Conservation (phyloP, 1,140 invertebrate genomes). For the Trichogramma pretiosum region DNA sequence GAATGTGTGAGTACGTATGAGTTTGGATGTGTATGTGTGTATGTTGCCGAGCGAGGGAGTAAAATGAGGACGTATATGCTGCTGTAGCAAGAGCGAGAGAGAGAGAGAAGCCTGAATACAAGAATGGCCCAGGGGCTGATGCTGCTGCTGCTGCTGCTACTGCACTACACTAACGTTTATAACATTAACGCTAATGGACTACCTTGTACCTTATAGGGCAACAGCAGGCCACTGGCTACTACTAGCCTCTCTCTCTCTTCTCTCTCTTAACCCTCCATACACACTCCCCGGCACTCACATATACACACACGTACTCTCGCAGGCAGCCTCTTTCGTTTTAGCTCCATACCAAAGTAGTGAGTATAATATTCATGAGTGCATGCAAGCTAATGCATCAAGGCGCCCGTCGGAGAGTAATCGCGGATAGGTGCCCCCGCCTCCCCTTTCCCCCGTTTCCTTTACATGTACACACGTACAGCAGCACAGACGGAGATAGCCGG, state of each 20-base stretch:
- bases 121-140: slow-evolving; percentile 46
- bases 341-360: slow-evolving; percentile 30
- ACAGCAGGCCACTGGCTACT: not conserved
- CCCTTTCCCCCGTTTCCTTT: no score
- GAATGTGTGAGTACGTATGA: slow-evolving; percentile 12
- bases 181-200: slow-evolving; percentile 50
- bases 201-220: slow-evolving; percentile 44
- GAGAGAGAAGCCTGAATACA: no score
- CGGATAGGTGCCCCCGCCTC: slow-evolving; percentile 22
- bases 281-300: slow-evolving; percentile 2
- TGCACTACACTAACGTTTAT: slow-evolving; percentile 49
- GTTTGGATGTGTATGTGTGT: no score
- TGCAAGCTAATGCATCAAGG: slow-evolving; percentile 39
- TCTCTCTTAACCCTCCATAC: not conserved
- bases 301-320: slow-evolving; percentile 13
- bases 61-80: no score
- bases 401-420: slow-evolving; percentile 28
- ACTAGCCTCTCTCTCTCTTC: slow-evolving; percentile 9
- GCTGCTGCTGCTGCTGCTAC: no score
- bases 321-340: slow-evolving; percentile 24
- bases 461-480: no score
- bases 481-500: no score
- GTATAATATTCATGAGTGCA: slow-evolving; percentile 42
- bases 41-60: no score
- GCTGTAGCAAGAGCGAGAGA: no score